Evolutionary conservation across 2,888 invertebrate species (phyloP), one percentile per base, ranked within the genome.

Genomic region (Pachliopta kotzebuea): DNA sequence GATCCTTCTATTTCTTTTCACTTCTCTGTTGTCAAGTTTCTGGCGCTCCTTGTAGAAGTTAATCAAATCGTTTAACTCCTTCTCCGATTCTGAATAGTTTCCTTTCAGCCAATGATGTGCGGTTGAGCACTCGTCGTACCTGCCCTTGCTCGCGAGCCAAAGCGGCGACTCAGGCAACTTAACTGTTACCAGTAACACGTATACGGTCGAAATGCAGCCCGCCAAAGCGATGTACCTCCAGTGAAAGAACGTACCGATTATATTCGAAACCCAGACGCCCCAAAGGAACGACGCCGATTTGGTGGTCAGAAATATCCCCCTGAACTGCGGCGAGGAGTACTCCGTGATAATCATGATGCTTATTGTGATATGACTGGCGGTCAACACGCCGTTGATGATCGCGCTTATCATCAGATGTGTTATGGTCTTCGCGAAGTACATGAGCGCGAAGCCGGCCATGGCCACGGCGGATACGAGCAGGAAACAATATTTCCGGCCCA

Each of bases 401-500:
- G 72, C 74, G 54, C 74, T 69, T 8, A 75, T 71, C 0, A 78
- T 57, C 7, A 78, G 60, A 1, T 76, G 74, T 7, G 63, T 68
- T 0, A 71, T 63, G n/a, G 63, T 72, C 0, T 26, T 63, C 45
- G 75, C 74, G 21, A 67, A 68, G n/a, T 74, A 76, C 11, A 74
- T 68, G 0, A 72, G 23, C 17, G 60, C 23, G n/a, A 65, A 65
- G 2, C 65, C 65, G 11, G 26, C 21, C 57, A 65, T 53, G 20
- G 60, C 56, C 45, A 54, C 29, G 53, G 9, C 11, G 14, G 65
- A 60, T 29, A 61, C 31, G 11, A 65, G n/a, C n/a, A 61, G 42
- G 29, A 65, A 65, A 56, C 60, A 61, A 4, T 14, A 14, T 73
- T 73, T 80, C 67, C 80, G 72, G 66, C 81, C 80, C 52, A 76